Evolutionary conservation across 1,140 invertebrate species (phyloP), one percentile per base, ranked within the genome.

Genomic region (Acyrthosiphon pisum): DNA sequence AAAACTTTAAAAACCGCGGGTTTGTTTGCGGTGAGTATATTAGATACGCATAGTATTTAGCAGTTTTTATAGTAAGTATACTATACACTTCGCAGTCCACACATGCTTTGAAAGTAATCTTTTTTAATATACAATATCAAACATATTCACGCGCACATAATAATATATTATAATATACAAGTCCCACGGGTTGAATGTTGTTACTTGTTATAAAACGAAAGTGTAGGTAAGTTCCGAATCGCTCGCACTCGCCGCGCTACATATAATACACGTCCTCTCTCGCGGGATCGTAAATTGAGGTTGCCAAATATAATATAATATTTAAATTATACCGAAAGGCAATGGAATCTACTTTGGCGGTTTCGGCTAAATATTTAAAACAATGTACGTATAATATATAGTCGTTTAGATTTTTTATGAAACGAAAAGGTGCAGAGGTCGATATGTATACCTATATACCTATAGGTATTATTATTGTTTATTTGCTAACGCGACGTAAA

Each of bases 351-450:
- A n/a, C 60, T 76, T 68, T 9, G n/a, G 60, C 60, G 60, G n/a
- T 76, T 76, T 76, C n/a, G n/a, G 60, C 30, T 76, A 76, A 76
- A 76, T 76, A 76, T 76, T 68, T 68, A 68, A 68, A 68, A n/a
- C 60, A 68, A 68, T n/a, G 60, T 68, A 68, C 11, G 60, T 68
- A 68, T 68, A 68, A 14, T n/a, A 68, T 68, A 68, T 68, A n/a
- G 60, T 68, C 60, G 30, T 68, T 68, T 68, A 68, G 60, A 68
- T 68, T 68, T 68, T 68, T 68, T 68, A 68, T 68, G 60, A 68
- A 30, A 68, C 60, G 60, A 68, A 68, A 68, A 68, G 60, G 60
- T n/a, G 60, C 30, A 68, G 56, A n/a, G 56, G 26, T 60, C 9
- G 60, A n/a, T 30, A 11, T 68, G 30, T n/a, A n/a, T 68, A 60